Evolutionary conservation across 2,888 invertebrate genomes (phyloP).

Genomic region (Oxytorus armatus): DNA sequence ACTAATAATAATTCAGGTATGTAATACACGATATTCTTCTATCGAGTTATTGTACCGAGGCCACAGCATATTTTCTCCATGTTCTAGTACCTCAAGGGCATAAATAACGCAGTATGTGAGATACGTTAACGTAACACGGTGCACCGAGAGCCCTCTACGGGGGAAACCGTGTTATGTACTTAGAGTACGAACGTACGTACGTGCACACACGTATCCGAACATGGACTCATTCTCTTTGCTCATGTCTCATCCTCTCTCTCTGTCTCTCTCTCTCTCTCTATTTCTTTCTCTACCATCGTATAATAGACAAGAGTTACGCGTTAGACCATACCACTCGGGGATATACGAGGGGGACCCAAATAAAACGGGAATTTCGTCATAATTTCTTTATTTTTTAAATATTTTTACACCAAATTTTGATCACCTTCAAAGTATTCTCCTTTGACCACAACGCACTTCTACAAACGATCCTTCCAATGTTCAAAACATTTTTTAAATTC

Average conservation of each 20-base stretch:
- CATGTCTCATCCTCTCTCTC: conserved; percentile 18
- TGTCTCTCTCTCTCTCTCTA: conserved; percentile 23
- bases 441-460: no score
- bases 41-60: conserved; percentile 16
- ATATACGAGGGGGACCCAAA: no score
- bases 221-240: conserved; percentile 37
- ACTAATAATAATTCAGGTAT: no score
- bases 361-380: no score
- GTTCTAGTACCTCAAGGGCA: conserved; percentile 32
- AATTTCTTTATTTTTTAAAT: no score
- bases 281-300: conserved; percentile 10
- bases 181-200: not conserved
- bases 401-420: no score
- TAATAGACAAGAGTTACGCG: conserved; percentile 48
- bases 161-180: conserved; percentile 30
- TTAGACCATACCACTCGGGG: conserved; percentile 7
- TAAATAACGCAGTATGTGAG: conserved; percentile 46
- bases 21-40: conserved; percentile 9
- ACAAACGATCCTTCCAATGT: no score
- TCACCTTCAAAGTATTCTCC: no score
- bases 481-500: no score
- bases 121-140: conserved; percentile 52
- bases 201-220: conserved; percentile 29
- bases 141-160: conserved; percentile 20
- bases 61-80: conserved; percentile 35